Evolutionary conservation across 2,113 vertebrate species (phyloP), one percentile per base, ranked within the genome.

Genomic region (Lota lota): DNA sequence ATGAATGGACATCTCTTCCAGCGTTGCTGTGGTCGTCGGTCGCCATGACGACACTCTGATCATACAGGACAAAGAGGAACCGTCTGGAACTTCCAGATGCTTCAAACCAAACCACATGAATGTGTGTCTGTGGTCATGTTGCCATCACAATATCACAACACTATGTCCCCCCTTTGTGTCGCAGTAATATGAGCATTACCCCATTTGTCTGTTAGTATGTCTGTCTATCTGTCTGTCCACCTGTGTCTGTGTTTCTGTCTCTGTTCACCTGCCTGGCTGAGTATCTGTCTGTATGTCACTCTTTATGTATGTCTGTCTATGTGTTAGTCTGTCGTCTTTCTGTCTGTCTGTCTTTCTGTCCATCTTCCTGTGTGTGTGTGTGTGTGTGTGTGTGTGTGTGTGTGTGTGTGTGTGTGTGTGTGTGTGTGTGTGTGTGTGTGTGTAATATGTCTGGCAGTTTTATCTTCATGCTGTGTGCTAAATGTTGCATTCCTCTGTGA

Each of bases 1-100:
- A 84, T 83, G 85, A 90, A 88, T 89, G 82, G 82, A 47, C 40
- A 47, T 14, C 10, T 47, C 40, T 47, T 14, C 12, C 40, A 47
- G 40, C 40, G 40, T 12, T 47, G 40, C 40, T 47, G 40, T 14
- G 40, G 40, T 14, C 40, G 40, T 47, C 10, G 40, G 40, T 47
- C 12, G 40, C 10, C 40, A 8, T 47, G 40, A 47, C 40, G 40
- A 47, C 10, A 14, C 40, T 47, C 40, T 47, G 40, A 56, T 56
- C 53, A 18, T 17, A n/a, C 5, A 1, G 53, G 53, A 56, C n/a
- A 56, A 56, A 56, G n/a, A 83, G 75, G 51, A 17, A 53, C 17
- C 53, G 16, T 56, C n/a, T 56, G n/a, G 16, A 56, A 56, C 53
- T 14, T 53, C 17, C 12, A 53, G 17, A 53, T 15, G 17, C 51